phyloP scores from a whole-genome alignment of 2,797 vertebrate genomes.

The Rousettus madagascariensis region DNA sequence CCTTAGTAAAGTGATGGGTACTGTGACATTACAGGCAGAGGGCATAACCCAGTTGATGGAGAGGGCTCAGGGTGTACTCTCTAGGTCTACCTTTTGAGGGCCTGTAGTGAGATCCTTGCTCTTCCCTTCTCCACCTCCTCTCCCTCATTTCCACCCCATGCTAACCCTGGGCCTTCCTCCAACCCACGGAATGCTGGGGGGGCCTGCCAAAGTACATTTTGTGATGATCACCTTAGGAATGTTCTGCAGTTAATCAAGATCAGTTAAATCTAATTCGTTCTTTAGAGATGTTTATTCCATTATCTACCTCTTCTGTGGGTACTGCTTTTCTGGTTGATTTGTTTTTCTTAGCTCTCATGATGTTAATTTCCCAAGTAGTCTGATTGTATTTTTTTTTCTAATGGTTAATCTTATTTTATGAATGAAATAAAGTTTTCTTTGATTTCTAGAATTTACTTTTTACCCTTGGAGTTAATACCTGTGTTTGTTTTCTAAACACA shows the following conservation, averaged over 20 bases:
- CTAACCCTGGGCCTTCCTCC: background rate
- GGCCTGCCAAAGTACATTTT: background rate
- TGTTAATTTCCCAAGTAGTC: conserved; percentile 1
- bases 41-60: background rate
- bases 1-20: background rate
- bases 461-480: background rate
- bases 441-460: background rate
- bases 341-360: background rate
- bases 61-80: background rate
- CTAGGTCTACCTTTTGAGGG: too few relatives aligned
- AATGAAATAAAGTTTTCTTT: background rate
- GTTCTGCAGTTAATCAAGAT: background rate
- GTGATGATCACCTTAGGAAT: background rate
- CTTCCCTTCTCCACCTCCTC: too few relatives aligned
- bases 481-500: conserved; percentile 4
- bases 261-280: background rate
- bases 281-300: background rate
- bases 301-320: background rate
- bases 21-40: background rate
- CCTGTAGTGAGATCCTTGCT: background rate
- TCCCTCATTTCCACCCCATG: too few relatives aligned
- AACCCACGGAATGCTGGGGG: background rate
- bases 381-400: background rate
- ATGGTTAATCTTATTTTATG: background rate
- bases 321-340: background rate